phyloP scores from a whole-genome alignment of 1,140 invertebrate species.

The Cydia pomonella region DNA sequence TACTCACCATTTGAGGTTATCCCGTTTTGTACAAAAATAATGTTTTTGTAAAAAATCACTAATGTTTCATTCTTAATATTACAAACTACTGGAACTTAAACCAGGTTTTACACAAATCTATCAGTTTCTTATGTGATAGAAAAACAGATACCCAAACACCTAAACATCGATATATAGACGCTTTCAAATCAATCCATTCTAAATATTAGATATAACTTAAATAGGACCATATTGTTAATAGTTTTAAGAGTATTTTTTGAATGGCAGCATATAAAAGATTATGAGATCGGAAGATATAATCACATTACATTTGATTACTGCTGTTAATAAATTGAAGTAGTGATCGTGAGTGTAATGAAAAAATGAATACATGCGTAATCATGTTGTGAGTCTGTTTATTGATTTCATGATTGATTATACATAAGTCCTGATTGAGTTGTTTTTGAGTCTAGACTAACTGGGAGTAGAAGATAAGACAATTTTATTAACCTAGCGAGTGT shows the following conservation, averaged over 20 bases:
- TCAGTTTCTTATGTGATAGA: too few relatives aligned
- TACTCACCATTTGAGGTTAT: too few relatives aligned
- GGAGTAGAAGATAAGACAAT: not conserved
- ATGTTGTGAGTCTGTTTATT: conserved; percentile 2
- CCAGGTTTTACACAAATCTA: too few relatives aligned
- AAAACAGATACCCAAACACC: too few relatives aligned
- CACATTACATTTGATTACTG: conserved; percentile 5
- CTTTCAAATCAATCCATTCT: too few relatives aligned
- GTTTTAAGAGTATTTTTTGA: not conserved
- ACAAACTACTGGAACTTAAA: too few relatives aligned
- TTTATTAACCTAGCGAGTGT: not conserved
- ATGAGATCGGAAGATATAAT: not conserved
- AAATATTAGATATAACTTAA: not conserved
- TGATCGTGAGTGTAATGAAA: conserved; percentile 21
- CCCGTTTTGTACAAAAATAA: too few relatives aligned
- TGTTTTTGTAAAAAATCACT: too few relatives aligned
- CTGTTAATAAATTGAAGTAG: conserved; percentile 18
- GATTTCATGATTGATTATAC: conserved; percentile 19
- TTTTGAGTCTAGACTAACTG: not conserved
- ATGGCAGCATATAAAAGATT: not conserved
- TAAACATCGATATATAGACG: too few relatives aligned
- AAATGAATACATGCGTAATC: conserved; percentile 12
- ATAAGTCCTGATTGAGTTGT: not conserved
- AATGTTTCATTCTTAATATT: too few relatives aligned
- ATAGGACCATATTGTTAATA: not conserved